Evolutionary conservation across 2,888 invertebrate species (phyloP).

Genomic region (Imbricaverruca yamaguchii): DNA sequence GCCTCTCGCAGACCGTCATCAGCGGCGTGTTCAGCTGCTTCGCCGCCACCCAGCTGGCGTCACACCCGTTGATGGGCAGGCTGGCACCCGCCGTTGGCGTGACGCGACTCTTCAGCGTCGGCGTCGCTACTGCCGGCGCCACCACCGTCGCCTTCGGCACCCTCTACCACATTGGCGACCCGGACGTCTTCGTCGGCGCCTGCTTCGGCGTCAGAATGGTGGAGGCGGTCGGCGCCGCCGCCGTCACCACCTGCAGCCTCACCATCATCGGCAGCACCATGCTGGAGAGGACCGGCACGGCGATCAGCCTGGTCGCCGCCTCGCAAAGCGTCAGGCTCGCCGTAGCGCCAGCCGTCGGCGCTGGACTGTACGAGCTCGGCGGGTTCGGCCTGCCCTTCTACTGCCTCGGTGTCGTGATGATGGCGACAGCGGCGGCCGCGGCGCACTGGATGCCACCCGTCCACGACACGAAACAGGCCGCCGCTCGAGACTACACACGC

Average conservation of each 20-base stretch:
- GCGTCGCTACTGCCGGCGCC: background rate
- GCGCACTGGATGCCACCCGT: background rate
- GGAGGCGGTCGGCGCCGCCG: background rate
- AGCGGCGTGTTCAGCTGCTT: slow-evolving; percentile 10
- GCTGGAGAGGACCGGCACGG: background rate
- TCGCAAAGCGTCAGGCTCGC: background rate
- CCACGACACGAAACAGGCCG: background rate
- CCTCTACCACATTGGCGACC: background rate
- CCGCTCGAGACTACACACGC: background rate
- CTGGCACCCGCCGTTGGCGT: background rate
- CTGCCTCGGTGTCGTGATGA: background rate
- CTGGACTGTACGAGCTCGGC: background rate
- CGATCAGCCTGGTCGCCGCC: background rate
- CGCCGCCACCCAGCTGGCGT: background rate
- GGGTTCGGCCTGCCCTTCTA: background rate
- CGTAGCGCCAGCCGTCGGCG: background rate
- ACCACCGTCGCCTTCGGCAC: background rate
- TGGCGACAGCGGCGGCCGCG: background rate
- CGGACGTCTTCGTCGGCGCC: background rate
- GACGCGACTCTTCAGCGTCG: background rate
- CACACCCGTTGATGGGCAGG: background rate
- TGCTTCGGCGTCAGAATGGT: background rate
- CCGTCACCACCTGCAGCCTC: background rate
- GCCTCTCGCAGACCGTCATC: background rate
- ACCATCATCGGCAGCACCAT: background rate